These are phyloP conservation scores for Erpobdella octoculata DNA, from an alignment of 2,888 invertebrate species.

Conservation along the genomic window DNA sequence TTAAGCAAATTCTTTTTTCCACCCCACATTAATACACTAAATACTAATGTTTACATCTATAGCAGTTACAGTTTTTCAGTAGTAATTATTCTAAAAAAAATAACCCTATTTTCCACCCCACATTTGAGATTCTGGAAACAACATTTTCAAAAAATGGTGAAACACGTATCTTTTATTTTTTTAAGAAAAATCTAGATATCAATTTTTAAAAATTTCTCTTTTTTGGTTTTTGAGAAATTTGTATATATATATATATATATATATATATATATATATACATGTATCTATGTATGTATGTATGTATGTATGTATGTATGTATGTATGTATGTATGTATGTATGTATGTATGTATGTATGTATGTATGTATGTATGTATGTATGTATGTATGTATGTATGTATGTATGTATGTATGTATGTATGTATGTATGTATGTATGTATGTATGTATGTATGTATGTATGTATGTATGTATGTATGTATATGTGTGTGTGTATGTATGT, in stretches of 20 bases:
- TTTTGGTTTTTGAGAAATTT: no score
- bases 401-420: constrained; percentile 4
- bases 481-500: not conserved
- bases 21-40: not conserved
- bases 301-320: not conserved
- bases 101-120: no score
- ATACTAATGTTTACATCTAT: no score
- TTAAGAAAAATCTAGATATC: no score
- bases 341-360: not conserved
- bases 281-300: not conserved
- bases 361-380: not conserved
- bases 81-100: no score
- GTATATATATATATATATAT: not conserved
- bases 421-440: not conserved
- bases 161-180: no score
- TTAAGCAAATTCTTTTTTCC: not conserved
- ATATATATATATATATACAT: no score
- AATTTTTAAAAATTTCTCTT: no score
- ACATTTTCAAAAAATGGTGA: no score
- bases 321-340: not conserved
- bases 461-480: not conserved
- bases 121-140: no score
- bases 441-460: constrained; percentile 18
- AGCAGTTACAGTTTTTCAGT: no score
- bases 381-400: not conserved